Evolutionary conservation across 2,888 invertebrate genomes (phyloP), one percentile per base, ranked within the genome.

Genomic region (Phyto melanocephala): DNA sequence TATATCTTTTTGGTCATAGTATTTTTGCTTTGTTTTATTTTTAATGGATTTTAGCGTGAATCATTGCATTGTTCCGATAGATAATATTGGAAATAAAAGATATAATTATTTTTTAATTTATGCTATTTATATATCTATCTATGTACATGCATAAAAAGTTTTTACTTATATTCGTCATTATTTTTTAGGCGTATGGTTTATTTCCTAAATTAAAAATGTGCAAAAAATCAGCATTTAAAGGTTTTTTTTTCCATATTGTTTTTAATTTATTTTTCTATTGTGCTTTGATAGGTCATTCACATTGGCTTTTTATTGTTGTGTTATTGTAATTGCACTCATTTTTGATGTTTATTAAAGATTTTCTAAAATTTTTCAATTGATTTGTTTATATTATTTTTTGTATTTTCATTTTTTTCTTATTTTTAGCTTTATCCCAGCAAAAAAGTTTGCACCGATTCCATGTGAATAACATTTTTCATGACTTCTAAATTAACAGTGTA

Each of bases 41-140:
- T 70, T 78, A 79, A 78, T 81, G 74, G 78, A 79, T 75, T 75
- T 79, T 75, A 75, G 74, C 70, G 40, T 82, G 78, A 82, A 71
- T 75, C 74, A 82, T 70, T 62, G 50, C 45, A 52, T 58, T 67
- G 40, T 70, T 33, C 70, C 68, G 50, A 70, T 63, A 74, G 56
- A 28, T 5, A 37, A n/a, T 33, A 17, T 5, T 20, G 47, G 10
- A 13, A 37, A 20, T 3, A 10, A 50, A 11, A 54, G 22, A 20
- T n/a, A 56, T n/a, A 28, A 28, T 20, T 33, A 42, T 17, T 40
- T 40, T 28, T 63, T 54, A 11, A 63, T 42, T 74, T n/a, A 28
- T 28, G 28, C 28, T 13, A 8, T 28, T n/a, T n/a, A 24, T 24
- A 37, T 17, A 56, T 33, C 10, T 17, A 58, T 47, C 20, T 35